Evolutionary conservation across 1,140 invertebrate genomes (phyloP).

Genomic region (Macrobrachium rosenbergii): DNA sequence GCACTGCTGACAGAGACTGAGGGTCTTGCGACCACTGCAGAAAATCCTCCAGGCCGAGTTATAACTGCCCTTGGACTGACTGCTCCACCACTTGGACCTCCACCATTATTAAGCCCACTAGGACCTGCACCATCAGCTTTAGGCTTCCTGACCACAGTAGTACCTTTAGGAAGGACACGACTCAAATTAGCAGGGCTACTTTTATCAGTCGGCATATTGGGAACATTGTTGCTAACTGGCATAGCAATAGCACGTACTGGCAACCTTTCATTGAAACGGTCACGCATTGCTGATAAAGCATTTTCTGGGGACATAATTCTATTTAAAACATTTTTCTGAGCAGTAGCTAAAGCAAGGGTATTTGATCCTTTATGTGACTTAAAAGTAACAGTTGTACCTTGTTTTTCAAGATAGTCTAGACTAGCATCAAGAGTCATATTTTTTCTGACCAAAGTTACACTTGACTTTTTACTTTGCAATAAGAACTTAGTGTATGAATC

Average conservation of each 20-base stretch:
- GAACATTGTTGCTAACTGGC: conserved; percentile 65
- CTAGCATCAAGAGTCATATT: conserved; percentile 61
- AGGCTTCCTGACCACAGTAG: conserved; percentile 63
- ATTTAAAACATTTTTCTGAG: conserved; percentile 66
- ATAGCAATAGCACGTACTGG: conserved; percentile 62
- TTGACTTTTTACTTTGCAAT: conserved; percentile 53
- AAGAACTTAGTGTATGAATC: conserved; percentile 64
- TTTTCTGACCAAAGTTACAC: conserved; percentile 61
- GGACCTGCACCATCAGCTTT: conserved; percentile 65
- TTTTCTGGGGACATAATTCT: conserved; percentile 66
- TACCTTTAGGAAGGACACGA: conserved; percentile 63
- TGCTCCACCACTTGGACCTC: conserved; percentile 43
- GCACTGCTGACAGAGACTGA: conserved; percentile 5
- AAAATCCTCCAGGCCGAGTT: conserved; percentile 41
- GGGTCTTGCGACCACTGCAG: conserved; percentile 42
- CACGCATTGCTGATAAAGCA: conserved; percentile 56
- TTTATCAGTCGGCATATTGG: conserved; percentile 63
- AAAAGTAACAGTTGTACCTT: conserved; percentile 61
- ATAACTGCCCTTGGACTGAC: conserved; percentile 30
- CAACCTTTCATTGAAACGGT: conserved; percentile 26
- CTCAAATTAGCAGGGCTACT: conserved; percentile 58
- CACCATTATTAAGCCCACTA: conserved; percentile 63
- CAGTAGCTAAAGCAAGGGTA: conserved; percentile 56
- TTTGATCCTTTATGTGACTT: conserved; percentile 46
- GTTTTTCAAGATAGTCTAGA: conserved; percentile 64